Evolutionary conservation across 2,113 vertebrate species (phyloP), one percentile per base, ranked within the genome.

Genomic region (Pterocles burchelli): DNA sequence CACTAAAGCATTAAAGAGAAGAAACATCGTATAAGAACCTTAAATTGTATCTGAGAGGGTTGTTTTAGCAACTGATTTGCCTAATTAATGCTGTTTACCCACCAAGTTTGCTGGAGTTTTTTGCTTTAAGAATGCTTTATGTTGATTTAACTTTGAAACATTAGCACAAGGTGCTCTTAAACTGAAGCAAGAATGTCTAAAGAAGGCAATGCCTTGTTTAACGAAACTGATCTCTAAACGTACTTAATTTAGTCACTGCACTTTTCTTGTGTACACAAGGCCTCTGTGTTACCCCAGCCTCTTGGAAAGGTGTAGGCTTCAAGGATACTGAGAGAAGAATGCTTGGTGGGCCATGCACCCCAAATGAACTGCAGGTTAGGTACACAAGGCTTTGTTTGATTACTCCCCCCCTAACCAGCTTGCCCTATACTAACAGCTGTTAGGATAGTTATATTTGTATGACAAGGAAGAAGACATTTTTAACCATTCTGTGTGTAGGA

Each of bases 241-340:
- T 86, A 29, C 72, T 87, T 92, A 80, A 89, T 89, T 89, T 85
- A 95, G 93, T 88, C 58, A 38, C 45, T 29, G 70, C 46, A 28
- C 48, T 62, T 71, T 17, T 41, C 68, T 36, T 65, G 46, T 38
- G 70, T 89, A 90, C 65, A 75, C 45, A 87, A 81, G 61, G 73
- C 62, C 54, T 93, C 87, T 94, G 75, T 92, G 57, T 82, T 65
- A n/a, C 45, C 2, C 6, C 3, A 90, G 52, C 20, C 36, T 82
- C 80, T 73, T 82, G 33, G 38, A 75, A 81, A 76, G 54, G 77
- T 85, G 70, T 41, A 59, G 38, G 48, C 57, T 93, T 84, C 34
- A 61, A 67, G 52, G 49, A 80, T 36, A 58, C 18, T 1, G 24
- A 49, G 20, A 77, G 55, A 73, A 75, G 61, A 91, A 86, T 43